Conservation (phyloP, 2,888 invertebrate species). For the Polydrusus cervinus region DNA sequence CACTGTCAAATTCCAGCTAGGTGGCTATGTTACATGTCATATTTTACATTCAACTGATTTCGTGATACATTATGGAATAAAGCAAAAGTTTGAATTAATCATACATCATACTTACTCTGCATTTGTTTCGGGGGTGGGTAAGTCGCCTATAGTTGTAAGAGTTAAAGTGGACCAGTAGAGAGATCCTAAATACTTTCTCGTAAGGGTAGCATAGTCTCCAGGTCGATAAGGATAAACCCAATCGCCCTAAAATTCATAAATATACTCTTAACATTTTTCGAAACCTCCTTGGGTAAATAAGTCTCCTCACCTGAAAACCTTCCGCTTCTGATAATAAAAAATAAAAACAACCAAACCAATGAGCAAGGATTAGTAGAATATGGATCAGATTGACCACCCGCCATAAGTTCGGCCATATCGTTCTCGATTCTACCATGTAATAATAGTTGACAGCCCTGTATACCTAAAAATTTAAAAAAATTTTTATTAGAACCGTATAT, state of each 20-base stretch:
- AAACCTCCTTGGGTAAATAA: no score
- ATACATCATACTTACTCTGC: slow-evolving; percentile 87
- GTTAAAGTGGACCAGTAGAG: slow-evolving; percentile 98
- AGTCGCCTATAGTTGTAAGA: slow-evolving; percentile 95
- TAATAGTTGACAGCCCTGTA: slow-evolving; percentile 95
- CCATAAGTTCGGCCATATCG: slow-evolving; percentile 97
- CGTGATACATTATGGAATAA: no score
- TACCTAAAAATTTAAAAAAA: slow-evolving; percentile 73
- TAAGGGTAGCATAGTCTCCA: slow-evolving; percentile 91
- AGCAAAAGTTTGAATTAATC: no score
- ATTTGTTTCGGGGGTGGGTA: slow-evolving; percentile 96
- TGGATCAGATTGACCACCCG: slow-evolving; percentile 95
- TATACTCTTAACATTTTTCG: no score
- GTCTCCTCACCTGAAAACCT: slow-evolving; percentile 80
- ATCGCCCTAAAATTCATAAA: slow-evolving; percentile 82
- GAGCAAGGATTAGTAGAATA: slow-evolving; percentile 93
- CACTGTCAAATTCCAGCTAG: no score
- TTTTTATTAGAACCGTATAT: no score
- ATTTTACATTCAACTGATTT: no score
- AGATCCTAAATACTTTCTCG: slow-evolving; percentile 94
- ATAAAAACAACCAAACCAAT: slow-evolving; percentile 99
- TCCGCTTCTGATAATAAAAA: slow-evolving; percentile 94
- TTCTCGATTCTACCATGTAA: slow-evolving; percentile 96
- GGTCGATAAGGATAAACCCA: slow-evolving; percentile 93
- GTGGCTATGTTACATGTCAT: no score